A percentile compares a stretch with the other conserved stretches of the same genome.
These are phyloP conservation scores for Panopea generosa DNA, from an alignment of 2,888 invertebrate species.

Conservation along the genomic window DNA sequence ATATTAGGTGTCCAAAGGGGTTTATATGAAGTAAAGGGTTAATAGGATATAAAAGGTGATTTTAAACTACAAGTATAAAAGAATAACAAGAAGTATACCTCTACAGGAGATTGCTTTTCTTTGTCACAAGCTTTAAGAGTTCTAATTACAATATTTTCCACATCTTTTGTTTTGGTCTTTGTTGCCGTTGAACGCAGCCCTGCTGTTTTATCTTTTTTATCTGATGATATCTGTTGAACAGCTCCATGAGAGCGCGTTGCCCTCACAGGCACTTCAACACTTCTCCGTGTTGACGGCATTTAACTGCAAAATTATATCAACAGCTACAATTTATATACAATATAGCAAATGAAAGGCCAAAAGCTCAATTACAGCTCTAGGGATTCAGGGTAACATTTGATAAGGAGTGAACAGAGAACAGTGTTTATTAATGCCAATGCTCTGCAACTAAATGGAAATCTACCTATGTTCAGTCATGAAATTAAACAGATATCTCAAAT, in stretches of 20 bases:
- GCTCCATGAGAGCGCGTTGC: constrained; percentile 10
- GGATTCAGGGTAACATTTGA: no score
- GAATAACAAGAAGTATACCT: background rate
- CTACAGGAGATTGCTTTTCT: background rate
- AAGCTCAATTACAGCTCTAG: background rate
- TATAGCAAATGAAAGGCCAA: background rate
- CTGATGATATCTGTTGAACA: background rate
- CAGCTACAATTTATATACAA: background rate
- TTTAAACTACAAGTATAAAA: no score
- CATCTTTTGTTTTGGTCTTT: background rate
- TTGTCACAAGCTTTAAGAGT: background rate
- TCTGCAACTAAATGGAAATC: background rate
- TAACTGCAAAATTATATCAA: background rate
- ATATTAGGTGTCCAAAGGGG: no score
- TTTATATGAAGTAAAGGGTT: no score
- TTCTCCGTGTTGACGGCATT: constrained; percentile 27
- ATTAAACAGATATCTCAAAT: no score
- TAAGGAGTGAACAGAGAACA: background rate
- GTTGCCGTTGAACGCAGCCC: background rate
- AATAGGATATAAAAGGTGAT: no score
- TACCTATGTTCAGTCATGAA: no score
- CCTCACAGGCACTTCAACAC: constrained; percentile 5
- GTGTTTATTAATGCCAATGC: background rate
- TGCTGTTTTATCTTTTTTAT: background rate
- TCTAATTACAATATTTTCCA: background rate